Percentiles rank a stretch among this genome's conserved stretches.
phyloP scores from a whole-genome alignment of 2,888 invertebrate species.

The Omphaloscelis lunosa region DNA sequence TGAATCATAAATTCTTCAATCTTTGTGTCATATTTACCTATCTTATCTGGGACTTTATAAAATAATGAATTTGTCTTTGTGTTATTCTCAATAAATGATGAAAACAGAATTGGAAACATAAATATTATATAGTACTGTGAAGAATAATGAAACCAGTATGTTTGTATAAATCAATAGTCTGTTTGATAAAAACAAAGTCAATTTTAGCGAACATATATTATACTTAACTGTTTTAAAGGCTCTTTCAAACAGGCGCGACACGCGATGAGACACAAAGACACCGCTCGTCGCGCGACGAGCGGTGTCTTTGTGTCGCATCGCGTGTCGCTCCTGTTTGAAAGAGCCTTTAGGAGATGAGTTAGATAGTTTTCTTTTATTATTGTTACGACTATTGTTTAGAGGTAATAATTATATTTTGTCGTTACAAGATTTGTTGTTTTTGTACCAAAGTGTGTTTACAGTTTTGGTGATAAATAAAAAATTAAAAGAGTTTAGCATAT shows the following conservation, averaged over 20 bases:
- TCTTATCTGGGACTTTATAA: constrained; percentile 57
- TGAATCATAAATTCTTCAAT: constrained; percentile 67
- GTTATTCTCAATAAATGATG: constrained; percentile 44
- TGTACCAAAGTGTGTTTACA: constrained; percentile 83
- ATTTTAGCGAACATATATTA: constrained; percentile 74
- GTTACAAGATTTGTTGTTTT: constrained; percentile 81
- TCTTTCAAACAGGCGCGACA: too few species aligned
- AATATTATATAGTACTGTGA: constrained; percentile 26
- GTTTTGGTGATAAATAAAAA: constrained; percentile 79
- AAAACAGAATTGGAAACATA: constrained; percentile 36
- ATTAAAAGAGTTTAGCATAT: constrained; percentile 76
- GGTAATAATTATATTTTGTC: constrained; percentile 74
- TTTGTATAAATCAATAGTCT: constrained; percentile 63
- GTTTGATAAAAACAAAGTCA: constrained; percentile 78
- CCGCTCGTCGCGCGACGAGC: too few species aligned
- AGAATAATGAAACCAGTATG: constrained; percentile 36
- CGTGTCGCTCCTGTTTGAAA: too few species aligned
- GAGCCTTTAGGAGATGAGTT: constrained; percentile 53
- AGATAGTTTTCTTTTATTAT: constrained; percentile 70
- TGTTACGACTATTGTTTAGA: constrained; percentile 76
- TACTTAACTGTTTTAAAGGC: constrained; percentile 65
- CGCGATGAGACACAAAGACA: too few species aligned
- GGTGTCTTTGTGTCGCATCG: too few species aligned
- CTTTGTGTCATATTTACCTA: constrained; percentile 67
- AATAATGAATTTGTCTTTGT: constrained; percentile 53